Base-by-base conservation (phyloP, 2,888 invertebrate genomes). In the Protophormia terraenovae region DNA sequence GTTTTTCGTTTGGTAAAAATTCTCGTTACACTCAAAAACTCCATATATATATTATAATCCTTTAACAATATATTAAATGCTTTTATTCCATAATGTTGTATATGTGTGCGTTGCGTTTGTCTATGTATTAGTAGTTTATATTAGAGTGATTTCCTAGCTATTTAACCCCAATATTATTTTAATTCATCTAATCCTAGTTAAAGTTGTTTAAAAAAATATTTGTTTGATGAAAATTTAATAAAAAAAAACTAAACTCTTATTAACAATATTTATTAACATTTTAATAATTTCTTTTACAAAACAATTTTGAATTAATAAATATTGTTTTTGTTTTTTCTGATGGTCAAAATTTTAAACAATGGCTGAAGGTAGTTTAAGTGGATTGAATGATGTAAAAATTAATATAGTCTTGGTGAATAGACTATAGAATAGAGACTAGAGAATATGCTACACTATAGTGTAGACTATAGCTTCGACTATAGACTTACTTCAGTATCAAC, bases 11-110 rank as follows among this genome's bases (percentile, higher is more conserved):
- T 60, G 6, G 22, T 4, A 16, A 41, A 64, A 72, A 35, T 16
- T 19, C 24, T 8, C 29, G 4, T 29, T 47, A 2, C 12, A 38
- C 6, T 38, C n/a, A n/a, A 1, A 22, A 50, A 6, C 50, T 12
- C 50, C 19, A 22, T 22, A 0, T 22, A 19, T 12, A 7, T 50
- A 10, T 4, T 16, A 3, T 14, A 4, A 3, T 24, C 64, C 19
- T 19, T 32, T 24, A 38, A 64, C 29, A 16, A 53, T 53, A 53
- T 62, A 24, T 45, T 16, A 38, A 73, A 72, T 66, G 73, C 73
- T 80, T 80, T 53, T n/a, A n/a, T 47, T 69, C 50, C 72, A 53
- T 45, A 45, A n/a, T n/a, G n/a, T n/a, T 80, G 62, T 72, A 55
- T 66, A 38, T 66, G 29, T 66, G 66, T 80, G 58, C 66, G 53